A percentile compares a stretch with the other conserved stretches of the same genome.
Evolutionary conservation across 1,140 invertebrate species (phyloP).

Genomic region (Ceratina australensis): DNA sequence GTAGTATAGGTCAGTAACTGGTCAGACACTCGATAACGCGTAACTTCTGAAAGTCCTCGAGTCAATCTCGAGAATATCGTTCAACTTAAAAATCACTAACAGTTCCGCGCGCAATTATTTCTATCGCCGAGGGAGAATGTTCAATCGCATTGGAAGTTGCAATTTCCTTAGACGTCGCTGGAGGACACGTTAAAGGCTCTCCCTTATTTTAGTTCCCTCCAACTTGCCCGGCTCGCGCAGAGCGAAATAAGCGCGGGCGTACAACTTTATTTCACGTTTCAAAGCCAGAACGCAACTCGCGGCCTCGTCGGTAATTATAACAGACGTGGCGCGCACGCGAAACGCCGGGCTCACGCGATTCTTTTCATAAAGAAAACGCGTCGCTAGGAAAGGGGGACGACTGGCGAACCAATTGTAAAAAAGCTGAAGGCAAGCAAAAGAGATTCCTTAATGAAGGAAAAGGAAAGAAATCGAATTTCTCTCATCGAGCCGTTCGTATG

Average conservation of each 20-base stretch:
- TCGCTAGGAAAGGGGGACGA: background rate
- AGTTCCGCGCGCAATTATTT: no score
- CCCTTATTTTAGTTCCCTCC: no score
- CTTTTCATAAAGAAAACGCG: slow-evolving; percentile 13
- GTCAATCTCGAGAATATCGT: no score
- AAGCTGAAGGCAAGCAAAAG: background rate
- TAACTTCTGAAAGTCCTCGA: no score
- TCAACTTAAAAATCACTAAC: no score
- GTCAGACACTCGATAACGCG: no score
- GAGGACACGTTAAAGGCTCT: no score
- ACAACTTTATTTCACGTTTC: background rate
- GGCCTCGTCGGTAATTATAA: slow-evolving; percentile 19
- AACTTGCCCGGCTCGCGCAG: no score
- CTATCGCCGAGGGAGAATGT: no score
- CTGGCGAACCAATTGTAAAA: background rate
- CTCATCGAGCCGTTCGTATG: slow-evolving; percentile 1
- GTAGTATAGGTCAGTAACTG: no score
- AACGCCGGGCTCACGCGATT: background rate
- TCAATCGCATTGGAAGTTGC: no score
- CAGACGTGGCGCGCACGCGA: background rate
- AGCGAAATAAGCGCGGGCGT: background rate
- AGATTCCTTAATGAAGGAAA: slow-evolving; percentile 3
- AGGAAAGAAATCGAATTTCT: slow-evolving; percentile 3
- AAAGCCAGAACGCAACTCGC: slow-evolving; percentile 10
- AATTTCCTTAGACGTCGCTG: no score